Evolutionary conservation across 1,140 invertebrate genomes (phyloP).

Genomic region (Aphis craccivora): DNA sequence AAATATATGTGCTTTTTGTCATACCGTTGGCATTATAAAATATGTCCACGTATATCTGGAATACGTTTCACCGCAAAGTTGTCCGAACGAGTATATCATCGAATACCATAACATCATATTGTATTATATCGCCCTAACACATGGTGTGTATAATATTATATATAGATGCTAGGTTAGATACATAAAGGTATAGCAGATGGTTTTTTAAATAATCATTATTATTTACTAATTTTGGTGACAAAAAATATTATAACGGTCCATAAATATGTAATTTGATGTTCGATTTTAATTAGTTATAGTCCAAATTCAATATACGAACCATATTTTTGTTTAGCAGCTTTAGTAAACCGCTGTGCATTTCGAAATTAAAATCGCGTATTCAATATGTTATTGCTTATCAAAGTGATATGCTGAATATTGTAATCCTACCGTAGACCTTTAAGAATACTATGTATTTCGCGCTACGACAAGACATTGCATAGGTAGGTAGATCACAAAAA

Average conservation of each 20-base stretch:
- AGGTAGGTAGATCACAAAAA: too few relatives aligned
- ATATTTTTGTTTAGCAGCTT: neutral
- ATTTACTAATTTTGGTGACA: neutral
- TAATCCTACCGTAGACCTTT: too few relatives aligned
- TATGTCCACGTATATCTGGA: neutral
- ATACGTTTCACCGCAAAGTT: neutral
- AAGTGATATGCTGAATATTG: too few relatives aligned
- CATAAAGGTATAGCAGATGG: neutral
- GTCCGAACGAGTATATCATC: neutral
- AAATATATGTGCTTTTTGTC: slow-evolving; percentile 26
- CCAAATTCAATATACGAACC: neutral
- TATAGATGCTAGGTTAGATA: neutral
- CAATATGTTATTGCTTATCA: neutral
- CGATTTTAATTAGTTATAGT: neutral
- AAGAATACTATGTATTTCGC: too few relatives aligned
- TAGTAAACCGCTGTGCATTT: too few relatives aligned
- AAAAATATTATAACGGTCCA: neutral
- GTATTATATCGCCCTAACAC: too few relatives aligned
- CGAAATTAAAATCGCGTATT: too few relatives aligned
- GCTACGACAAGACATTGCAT: too few relatives aligned
- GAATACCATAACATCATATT: neutral
- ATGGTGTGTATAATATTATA: neutral
- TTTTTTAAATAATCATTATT: neutral
- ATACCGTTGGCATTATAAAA: neutral
- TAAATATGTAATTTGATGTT: neutral